Base-by-base conservation (phyloP, 1,140 invertebrate genomes). In the Apocrypta bakeri region DNA sequence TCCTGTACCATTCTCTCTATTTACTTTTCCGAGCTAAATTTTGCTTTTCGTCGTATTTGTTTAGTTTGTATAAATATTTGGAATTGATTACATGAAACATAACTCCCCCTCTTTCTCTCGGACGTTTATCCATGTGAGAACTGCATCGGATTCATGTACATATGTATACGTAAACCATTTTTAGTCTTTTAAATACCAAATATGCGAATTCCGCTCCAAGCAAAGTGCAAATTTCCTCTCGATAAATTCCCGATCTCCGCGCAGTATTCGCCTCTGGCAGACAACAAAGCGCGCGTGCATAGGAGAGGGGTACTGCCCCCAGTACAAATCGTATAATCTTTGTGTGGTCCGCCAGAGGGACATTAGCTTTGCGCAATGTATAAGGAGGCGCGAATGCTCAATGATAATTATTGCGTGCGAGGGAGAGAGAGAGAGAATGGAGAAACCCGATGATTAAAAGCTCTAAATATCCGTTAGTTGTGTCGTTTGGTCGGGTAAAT, bases 331-430 rank as follows among this genome's bases (percentile, higher is more conserved):
- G 42, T n/a, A 7, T n/a, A 12, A 14, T 33, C 29, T 72, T 8
- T 8, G 48, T 4, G 48, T 56, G 48, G 48, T 56, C 48, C 48
- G 48, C 48, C 63, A 66, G 63, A 25, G 24, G 48, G 48, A 31
- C 73, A 33, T 29, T 31, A 63, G 48, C 24, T 6, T 8, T 12
- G 12, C 12, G 27, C 33, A n/a, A n/a, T n/a, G 31, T 8, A 72
- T 72, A 72, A 72, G 71, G 73, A 17, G 73, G 73, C 73, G 29
- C 27, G 42, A 63, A 33, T 29, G 17, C 14, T 3, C 17, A 21
- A 63, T 29, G 73, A 75, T 75, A 75, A 75, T 75, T 75, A 48
- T 61, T 75, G 73, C 48, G 48, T 75, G 56, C 6, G 48, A 56
- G 48, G 7, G 42, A 48, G 42, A 48, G 42, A 48, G 42, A 48